Percentiles rank a stretch among this genome's conserved stretches.
phyloP scores from a whole-genome alignment of 2,888 invertebrate genomes.

The Panopea generosa region DNA sequence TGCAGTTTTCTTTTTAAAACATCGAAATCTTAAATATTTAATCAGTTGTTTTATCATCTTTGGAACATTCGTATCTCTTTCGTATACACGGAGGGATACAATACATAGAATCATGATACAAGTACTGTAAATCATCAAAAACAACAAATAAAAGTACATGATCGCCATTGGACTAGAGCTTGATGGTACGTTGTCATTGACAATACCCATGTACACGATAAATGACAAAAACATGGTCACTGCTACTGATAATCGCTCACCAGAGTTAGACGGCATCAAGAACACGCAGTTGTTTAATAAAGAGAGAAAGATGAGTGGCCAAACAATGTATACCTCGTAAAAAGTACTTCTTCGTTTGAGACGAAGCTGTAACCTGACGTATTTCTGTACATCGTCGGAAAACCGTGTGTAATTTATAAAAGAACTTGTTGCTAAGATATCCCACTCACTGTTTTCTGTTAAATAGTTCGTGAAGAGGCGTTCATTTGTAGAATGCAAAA shows the following conservation, averaged over 20 bases:
- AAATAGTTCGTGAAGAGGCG: neutral
- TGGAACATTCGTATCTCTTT: constrained; percentile 8
- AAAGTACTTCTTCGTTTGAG: constrained; percentile 43
- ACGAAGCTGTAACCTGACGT: constrained; percentile 12
- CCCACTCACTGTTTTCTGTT: constrained; percentile 41
- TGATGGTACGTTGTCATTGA: constrained; percentile 49
- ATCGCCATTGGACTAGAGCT: constrained; percentile 50
- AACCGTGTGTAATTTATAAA: neutral
- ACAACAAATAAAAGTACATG: constrained; percentile 46
- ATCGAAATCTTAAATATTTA: neutral
- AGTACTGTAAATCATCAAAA: constrained; percentile 43
- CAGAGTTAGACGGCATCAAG: constrained; percentile 42
- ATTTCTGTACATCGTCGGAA: neutral
- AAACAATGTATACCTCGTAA: constrained; percentile 36
- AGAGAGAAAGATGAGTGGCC: constrained; percentile 41
- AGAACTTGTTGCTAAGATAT: neutral
- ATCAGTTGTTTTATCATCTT: neutral
- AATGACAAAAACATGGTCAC: constrained; percentile 57
- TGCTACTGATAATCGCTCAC: constrained; percentile 53
- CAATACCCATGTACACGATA: constrained; percentile 49
- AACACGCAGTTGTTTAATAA: constrained; percentile 47
- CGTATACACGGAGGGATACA: constrained; percentile 37
- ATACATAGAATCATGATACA: constrained; percentile 46
- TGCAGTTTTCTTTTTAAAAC: neutral
- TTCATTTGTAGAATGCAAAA: neutral